phyloP scores from a whole-genome alignment of 2,888 invertebrate genomes.

The Netelia fuscicornis region DNA sequence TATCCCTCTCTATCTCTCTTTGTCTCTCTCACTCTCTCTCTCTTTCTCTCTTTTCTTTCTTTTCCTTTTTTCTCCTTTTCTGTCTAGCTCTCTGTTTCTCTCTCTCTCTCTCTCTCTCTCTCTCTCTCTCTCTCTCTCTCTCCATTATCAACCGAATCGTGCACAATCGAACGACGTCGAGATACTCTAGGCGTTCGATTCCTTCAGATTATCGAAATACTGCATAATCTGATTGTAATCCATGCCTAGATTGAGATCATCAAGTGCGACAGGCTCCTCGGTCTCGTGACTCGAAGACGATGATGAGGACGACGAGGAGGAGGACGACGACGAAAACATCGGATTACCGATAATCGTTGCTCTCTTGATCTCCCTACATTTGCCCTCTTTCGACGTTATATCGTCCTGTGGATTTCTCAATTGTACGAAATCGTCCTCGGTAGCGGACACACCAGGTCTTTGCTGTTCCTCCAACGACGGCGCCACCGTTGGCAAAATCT shows the following conservation, averaged over 20 bases:
- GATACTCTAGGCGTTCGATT: constrained; percentile 93
- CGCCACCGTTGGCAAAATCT: constrained; percentile 32
- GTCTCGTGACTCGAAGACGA: constrained; percentile 81
- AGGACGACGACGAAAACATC: constrained; percentile 89
- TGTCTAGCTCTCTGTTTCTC: no score
- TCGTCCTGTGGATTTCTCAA: constrained; percentile 77
- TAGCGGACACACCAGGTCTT: constrained; percentile 71
- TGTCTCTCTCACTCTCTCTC: not conserved
- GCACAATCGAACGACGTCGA: constrained; percentile 90
- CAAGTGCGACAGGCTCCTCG: constrained; percentile 89
- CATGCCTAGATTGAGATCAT: constrained; percentile 94
- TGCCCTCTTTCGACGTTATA: constrained; percentile 75
- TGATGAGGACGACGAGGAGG: constrained; percentile 84
- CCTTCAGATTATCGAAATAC: constrained; percentile 99
- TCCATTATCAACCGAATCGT: constrained; percentile 88
- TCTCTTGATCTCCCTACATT: constrained; percentile 89
- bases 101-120: not conserved
- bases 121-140: not conserved
- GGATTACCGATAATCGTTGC: constrained; percentile 96
- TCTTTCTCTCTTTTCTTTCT: not conserved
- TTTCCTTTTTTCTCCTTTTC: no score
- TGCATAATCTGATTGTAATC: constrained; percentile 99
- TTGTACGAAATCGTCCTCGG: constrained; percentile 81
- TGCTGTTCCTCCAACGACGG: constrained; percentile 56
- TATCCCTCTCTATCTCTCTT: not conserved